Evolutionary conservation across 2,797 vertebrate genomes (phyloP).

Genomic region (Mionectes olivaceus): DNA sequence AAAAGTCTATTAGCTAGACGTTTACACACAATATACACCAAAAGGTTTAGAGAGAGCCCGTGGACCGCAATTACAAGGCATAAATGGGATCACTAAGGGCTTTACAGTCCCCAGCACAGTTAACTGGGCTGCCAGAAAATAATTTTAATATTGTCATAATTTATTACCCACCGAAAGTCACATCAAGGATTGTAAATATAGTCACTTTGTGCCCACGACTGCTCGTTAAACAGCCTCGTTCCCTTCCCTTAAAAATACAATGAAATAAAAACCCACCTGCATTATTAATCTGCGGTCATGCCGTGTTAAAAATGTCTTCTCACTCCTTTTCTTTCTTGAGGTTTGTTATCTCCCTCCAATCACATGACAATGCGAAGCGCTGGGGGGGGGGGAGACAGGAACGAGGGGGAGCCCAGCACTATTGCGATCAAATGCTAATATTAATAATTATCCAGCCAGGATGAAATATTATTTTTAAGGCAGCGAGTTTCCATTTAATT

Average conservation of each 20-base stretch:
- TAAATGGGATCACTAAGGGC: slow-evolving; percentile 66
- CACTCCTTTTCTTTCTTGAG: slow-evolving; percentile 61
- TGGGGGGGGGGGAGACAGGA: background rate
- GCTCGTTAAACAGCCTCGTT: slow-evolving; percentile 65
- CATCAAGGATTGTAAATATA: slow-evolving; percentile 74
- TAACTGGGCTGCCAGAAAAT: slow-evolving; percentile 72
- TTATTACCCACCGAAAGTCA: slow-evolving; percentile 74
- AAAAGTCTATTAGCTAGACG: slow-evolving; percentile 64
- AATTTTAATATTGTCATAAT: slow-evolving; percentile 77
- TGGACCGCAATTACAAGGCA: slow-evolving; percentile 65
- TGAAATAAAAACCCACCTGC: slow-evolving; percentile 74
- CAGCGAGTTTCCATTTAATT: slow-evolving; percentile 68
- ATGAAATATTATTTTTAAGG: slow-evolving; percentile 62
- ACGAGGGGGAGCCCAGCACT: background rate
- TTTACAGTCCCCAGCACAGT: slow-evolving; percentile 66
- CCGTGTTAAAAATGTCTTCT: slow-evolving; percentile 64
- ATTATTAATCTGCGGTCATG: slow-evolving; percentile 74
- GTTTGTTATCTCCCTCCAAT: slow-evolving; percentile 54
- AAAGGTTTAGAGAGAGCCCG: slow-evolving; percentile 68
- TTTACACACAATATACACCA: slow-evolving; percentile 67
- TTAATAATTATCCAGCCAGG: slow-evolving; percentile 52
- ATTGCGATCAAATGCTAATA: slow-evolving; percentile 38
- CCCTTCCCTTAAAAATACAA: slow-evolving; percentile 56
- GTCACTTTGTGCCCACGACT: slow-evolving; percentile 57
- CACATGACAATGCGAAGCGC: slow-evolving; percentile 41